A percentile compares a stretch with the other conserved stretches of the same genome.
phyloP scores from a whole-genome alignment of 1,140 invertebrate species.

The Cylas formicarius region DNA sequence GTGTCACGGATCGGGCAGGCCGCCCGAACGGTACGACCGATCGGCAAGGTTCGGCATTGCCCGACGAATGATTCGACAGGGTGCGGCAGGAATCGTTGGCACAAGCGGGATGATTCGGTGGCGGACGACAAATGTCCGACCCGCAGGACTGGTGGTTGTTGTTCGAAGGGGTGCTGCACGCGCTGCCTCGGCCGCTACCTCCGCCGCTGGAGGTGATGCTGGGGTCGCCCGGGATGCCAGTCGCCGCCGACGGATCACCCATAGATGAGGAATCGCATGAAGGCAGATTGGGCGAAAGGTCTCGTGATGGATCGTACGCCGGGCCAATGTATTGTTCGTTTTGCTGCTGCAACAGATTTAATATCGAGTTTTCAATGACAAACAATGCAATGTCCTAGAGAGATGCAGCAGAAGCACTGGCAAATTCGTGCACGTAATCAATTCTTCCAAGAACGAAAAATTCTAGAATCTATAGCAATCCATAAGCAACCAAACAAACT shows the following conservation, averaged over 20 bases:
- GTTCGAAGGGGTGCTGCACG: constrained; percentile 40
- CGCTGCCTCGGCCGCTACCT: too few species aligned
- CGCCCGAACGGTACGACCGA: constrained; percentile 11
- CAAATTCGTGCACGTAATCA: too few species aligned
- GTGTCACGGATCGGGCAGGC: constrained; percentile 32
- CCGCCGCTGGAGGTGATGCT: constrained; percentile 46
- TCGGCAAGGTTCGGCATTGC: constrained; percentile 31
- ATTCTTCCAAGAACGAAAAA: too few species aligned
- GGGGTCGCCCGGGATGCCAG: constrained; percentile 43
- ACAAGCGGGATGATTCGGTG: constrained; percentile 11
- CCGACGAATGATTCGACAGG: constrained; percentile 4
- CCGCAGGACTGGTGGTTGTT: constrained; percentile 41
- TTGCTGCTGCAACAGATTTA: constrained; percentile 48
- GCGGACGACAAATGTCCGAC: constrained; percentile 36
- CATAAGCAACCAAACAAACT: too few species aligned
- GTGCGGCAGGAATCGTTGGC: constrained; percentile 6
- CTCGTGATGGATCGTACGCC: constrained; percentile 61
- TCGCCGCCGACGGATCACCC: constrained; percentile 44
- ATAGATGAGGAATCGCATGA: constrained; percentile 49
- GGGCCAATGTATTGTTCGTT: constrained; percentile 55
- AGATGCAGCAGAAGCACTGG: too few species aligned
- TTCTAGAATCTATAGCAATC: too few species aligned
- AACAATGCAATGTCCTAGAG: too few species aligned
- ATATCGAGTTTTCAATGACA: too few species aligned
- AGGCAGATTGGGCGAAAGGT: constrained; percentile 63